Evolutionary conservation across 2,797 vertebrate species (phyloP).

Genomic region (Mus caroli): DNA sequence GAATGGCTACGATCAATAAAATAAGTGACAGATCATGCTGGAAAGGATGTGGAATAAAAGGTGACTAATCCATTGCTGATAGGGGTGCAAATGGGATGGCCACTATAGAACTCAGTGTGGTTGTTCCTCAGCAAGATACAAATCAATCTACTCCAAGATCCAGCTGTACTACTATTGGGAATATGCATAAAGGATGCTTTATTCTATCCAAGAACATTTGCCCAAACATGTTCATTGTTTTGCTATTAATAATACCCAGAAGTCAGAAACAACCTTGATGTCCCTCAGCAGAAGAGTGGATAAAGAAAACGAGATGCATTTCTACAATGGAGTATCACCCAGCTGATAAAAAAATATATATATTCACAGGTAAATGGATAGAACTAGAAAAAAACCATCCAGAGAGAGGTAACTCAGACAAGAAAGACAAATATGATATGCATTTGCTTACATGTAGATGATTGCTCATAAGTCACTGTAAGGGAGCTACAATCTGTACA

Average conservation of each 20-base stretch:
- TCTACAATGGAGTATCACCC: neutral
- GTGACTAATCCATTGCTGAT: neutral
- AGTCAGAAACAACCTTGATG: neutral
- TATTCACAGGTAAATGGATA: neutral
- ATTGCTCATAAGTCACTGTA: neutral
- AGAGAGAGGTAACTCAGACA: neutral
- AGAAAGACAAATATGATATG: neutral
- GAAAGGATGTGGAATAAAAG: neutral
- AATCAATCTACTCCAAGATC: neutral
- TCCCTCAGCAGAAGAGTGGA: neutral
- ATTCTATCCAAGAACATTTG: neutral
- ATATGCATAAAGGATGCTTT: neutral
- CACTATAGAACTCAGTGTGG: neutral
- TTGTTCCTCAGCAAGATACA: neutral
- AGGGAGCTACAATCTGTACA: neutral
- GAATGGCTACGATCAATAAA: neutral
- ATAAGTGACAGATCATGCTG: neutral
- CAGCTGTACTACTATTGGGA: neutral
- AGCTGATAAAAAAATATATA: neutral
- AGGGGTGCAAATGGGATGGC: too few relatives aligned
- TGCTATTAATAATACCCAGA: neutral
- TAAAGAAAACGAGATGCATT: neutral
- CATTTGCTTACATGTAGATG: neutral
- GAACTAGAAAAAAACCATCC: neutral
- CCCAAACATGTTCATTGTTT: neutral